Percentiles rank a stretch among this genome's conserved stretches.
Evolutionary conservation across 2,888 invertebrate species (phyloP).

Genomic region (Venustoraphidia nigricollis): DNA sequence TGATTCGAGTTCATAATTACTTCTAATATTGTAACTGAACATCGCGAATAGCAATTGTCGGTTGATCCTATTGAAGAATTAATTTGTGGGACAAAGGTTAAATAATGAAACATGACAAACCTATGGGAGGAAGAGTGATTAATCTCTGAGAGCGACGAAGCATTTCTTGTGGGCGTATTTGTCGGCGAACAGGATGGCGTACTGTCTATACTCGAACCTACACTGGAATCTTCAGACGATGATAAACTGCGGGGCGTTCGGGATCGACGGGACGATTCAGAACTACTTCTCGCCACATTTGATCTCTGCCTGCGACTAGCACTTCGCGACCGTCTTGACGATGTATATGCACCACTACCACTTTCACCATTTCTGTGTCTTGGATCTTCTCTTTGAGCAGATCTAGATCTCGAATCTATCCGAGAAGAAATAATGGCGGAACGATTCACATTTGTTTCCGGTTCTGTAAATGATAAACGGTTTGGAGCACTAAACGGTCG

Average conservation of each 20-base stretch:
- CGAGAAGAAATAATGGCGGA: constrained; percentile 3
- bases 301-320: constrained; percentile 19
- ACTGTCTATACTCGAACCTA: constrained; percentile 25
- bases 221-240: constrained; percentile 23
- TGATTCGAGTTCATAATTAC: too few relatives aligned
- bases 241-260: constrained; percentile 24
- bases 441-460: background rate
- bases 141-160: background rate
- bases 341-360: background rate
- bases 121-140: background rate
- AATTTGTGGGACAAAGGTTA: background rate
- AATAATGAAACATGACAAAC: constrained; percentile 1
- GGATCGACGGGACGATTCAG: constrained; percentile 21
- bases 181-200: constrained; percentile 20
- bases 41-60: too few relatives aligned
- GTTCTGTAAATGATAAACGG: constrained; percentile 10
- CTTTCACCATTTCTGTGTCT: background rate
- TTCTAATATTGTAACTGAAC: too few relatives aligned
- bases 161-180: background rate
- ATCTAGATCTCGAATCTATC: background rate
- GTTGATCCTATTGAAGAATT: too few relatives aligned
- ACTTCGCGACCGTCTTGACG: constrained; percentile 7
- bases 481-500: constrained; percentile 10
- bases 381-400: background rate
- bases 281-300: constrained; percentile 14